Percentiles rank a stretch among this genome's conserved stretches.
phyloP scores from a whole-genome alignment of 2,797 vertebrate species.

The Paramormyrops hopkinsi region DNA sequence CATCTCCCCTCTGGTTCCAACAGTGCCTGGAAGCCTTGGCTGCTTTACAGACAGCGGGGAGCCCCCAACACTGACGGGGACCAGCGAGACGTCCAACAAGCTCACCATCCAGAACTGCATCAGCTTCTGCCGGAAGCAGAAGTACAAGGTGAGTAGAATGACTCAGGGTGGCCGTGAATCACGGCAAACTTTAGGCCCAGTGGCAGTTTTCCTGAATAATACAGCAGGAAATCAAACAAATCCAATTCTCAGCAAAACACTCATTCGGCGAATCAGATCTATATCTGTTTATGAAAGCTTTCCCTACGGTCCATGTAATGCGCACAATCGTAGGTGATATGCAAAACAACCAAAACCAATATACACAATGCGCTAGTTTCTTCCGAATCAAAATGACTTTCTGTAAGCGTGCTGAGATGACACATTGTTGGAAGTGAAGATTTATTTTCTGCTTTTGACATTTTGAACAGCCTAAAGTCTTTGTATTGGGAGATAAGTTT shows the following conservation, averaged over 20 bases:
- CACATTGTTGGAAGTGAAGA: neutral
- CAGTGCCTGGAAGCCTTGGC: slow-evolving; percentile 93
- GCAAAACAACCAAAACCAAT: neutral
- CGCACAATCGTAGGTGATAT: neutral
- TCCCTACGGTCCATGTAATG: neutral
- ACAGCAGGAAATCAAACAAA: neutral
- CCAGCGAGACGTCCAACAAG: slow-evolving; percentile 85
- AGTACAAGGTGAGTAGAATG: slow-evolving; percentile 74
- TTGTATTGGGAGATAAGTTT: neutral
- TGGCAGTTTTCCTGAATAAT: neutral
- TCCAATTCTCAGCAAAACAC: neutral
- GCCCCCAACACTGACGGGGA: slow-evolving; percentile 81
- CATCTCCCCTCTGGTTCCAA: slow-evolving; percentile 27
- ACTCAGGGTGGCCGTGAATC: neutral
- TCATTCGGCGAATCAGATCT: neutral
- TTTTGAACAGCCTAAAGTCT: neutral
- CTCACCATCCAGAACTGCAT: slow-evolving; percentile 94
- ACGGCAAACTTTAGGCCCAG: neutral
- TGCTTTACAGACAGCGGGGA: slow-evolving; percentile 92
- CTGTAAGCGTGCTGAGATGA: neutral
- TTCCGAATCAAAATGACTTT: neutral
- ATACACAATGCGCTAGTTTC: neutral
- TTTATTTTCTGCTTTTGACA: neutral
- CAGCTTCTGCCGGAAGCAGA: slow-evolving; percentile 82
- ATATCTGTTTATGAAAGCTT: neutral